A percentile compares a stretch with the other conserved stretches of the same genome.
phyloP scores from a whole-genome alignment of 2,888 invertebrate species.

The Ctena decussata region DNA sequence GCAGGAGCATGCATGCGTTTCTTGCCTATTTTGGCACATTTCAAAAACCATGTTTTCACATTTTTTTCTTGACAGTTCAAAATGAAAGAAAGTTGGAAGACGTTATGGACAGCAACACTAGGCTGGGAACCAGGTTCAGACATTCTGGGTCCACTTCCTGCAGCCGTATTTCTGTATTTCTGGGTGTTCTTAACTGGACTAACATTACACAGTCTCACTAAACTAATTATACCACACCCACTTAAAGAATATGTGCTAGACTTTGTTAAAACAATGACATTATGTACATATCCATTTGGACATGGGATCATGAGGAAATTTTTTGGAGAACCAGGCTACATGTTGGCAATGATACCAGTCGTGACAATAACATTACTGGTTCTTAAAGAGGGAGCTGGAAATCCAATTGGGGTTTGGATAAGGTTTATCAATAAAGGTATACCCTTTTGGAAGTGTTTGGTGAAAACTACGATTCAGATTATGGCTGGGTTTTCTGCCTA shows the following conservation, averaged over 20 bases:
- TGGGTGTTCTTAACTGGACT: slow-evolving; percentile 61
- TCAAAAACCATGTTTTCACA: no score
- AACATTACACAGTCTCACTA: slow-evolving; percentile 56
- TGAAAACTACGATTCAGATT: slow-evolving; percentile 61
- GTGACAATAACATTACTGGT: slow-evolving; percentile 46
- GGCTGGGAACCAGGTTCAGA: slow-evolving; percentile 44
- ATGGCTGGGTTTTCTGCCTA: slow-evolving; percentile 67
- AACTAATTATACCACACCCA: slow-evolving; percentile 55
- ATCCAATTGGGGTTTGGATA: slow-evolving; percentile 63
- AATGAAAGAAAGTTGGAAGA: background rate
- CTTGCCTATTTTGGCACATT: no score
- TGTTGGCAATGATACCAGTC: slow-evolving; percentile 64
- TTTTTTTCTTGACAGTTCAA: background rate
- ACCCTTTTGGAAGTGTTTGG: slow-evolving; percentile 52
- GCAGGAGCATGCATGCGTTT: no score
- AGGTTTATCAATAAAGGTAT: slow-evolving; percentile 58
- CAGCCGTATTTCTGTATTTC: slow-evolving; percentile 62
- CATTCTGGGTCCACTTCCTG: slow-evolving; percentile 54
- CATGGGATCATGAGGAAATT: slow-evolving; percentile 69
- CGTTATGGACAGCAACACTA: background rate
- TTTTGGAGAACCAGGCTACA: slow-evolving; percentile 68
- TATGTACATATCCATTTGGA: slow-evolving; percentile 72
- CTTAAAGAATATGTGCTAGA: slow-evolving; percentile 65
- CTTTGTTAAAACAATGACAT: slow-evolving; percentile 69
- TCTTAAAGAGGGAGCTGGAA: slow-evolving; percentile 64